phyloP scores from a whole-genome alignment of 1,140 invertebrate genomes.

The Drosophila varians region DNA sequence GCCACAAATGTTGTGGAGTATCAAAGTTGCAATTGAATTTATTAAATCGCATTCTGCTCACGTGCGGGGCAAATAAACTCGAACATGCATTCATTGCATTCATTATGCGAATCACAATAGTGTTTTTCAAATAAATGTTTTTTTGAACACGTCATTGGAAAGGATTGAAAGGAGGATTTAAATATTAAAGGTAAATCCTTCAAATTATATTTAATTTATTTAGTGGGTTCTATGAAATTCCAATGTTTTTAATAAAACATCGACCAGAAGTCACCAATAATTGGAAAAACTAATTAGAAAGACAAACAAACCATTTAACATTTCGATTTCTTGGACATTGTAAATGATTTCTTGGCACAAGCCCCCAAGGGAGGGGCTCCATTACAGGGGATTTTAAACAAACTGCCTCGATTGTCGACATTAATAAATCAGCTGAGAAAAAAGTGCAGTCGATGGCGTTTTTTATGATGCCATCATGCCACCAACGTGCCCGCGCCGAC shows the following conservation, averaged over 20 bases:
- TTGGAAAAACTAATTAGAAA: constrained; percentile 31
- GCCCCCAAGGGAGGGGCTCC: neutral
- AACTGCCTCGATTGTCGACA: constrained; percentile 31
- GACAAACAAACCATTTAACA: constrained; percentile 3
- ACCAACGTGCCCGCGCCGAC: constrained; percentile 10
- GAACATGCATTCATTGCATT: constrained; percentile 1
- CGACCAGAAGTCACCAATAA: neutral
- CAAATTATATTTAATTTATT: no score
- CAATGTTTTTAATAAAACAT: no score
- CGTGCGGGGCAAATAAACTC: constrained; percentile 4
- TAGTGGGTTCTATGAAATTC: no score
- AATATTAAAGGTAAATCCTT: no score
- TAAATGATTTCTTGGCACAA: constrained; percentile 2
- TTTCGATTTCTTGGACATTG: constrained; percentile 9
- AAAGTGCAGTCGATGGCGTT: constrained; percentile 44
- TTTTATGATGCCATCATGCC: constrained; percentile 50
- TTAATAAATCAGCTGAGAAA: constrained; percentile 54
- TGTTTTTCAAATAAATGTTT: neutral
- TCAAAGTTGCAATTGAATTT: constrained; percentile 9
- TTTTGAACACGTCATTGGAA: neutral
- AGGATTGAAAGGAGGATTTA: no score
- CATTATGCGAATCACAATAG: constrained; percentile 5
- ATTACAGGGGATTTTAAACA: constrained; percentile 5
- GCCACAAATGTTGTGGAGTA: no score
- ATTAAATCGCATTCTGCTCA: constrained; percentile 22